phyloP scores from a whole-genome alignment of 1,140 invertebrate species.

The Caenorhabditis remanei region DNA sequence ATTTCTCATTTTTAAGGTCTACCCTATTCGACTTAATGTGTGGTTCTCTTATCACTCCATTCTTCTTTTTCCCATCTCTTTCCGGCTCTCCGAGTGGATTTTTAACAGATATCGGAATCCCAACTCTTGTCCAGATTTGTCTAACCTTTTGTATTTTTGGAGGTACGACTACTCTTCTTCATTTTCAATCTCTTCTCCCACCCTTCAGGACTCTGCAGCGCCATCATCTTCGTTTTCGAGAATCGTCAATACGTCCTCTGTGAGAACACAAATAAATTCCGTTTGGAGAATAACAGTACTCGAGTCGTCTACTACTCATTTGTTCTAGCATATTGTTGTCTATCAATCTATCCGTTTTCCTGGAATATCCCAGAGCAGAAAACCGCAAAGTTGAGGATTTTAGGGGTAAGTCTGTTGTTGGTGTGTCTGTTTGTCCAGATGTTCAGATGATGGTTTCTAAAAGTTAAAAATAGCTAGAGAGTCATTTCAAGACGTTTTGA shows the following conservation, averaged over 20 bases:
- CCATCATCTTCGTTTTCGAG: neutral
- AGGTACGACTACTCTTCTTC: neutral
- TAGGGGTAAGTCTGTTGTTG: neutral
- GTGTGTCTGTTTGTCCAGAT: neutral
- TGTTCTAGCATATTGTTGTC: neutral
- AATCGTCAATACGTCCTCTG: slow-evolving; percentile 14
- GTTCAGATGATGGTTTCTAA: no score
- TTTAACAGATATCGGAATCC: neutral
- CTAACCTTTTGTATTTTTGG: neutral
- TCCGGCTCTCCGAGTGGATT: neutral
- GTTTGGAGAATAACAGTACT: neutral
- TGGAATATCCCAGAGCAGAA: slow-evolving; percentile 3
- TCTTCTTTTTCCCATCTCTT: neutral
- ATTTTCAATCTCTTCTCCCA: neutral
- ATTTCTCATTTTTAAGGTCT: neutral
- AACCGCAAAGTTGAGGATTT: neutral
- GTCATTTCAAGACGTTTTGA: no score
- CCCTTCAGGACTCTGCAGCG: neutral
- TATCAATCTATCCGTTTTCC: neutral
- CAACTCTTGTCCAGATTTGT: neutral
- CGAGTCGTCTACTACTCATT: neutral
- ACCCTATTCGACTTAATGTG: neutral
- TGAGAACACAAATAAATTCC: neutral
- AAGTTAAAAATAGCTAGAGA: no score
- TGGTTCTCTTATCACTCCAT: neutral